Base-by-base conservation (phyloP, 1,140 invertebrate genomes). In the Cryptotermes secundus region DNA sequence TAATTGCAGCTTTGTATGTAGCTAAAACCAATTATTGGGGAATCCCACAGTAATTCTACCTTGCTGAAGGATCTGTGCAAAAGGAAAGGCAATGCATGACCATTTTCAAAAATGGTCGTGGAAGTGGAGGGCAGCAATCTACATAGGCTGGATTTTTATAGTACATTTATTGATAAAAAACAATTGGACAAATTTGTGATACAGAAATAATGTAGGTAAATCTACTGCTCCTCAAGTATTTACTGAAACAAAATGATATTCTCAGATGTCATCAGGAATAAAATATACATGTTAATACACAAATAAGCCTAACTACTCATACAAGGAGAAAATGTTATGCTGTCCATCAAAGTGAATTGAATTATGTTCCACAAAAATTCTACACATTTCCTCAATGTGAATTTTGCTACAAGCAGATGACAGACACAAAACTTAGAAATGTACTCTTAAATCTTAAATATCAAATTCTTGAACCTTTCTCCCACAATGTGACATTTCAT, bases 141-240 rank as follows among this genome's bases (percentile, higher is more conserved):
- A n/a, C 59, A 72, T 19, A 12, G 45, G 19, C 45, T 49, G 3
- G 3, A 19, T 19, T 49, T 49, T 49, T 22, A 19, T 49, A 72
- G n/a, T n/a, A 72, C 26, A n/a, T 72, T 72, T 72, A 72, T 72
- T 72, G 59, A 72, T n/a, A 72, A 72, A 72, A 72, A 72, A 72
- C 10, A 72, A 72, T 72, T 31, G 59, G 26, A 72, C 59, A 72
- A 72, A 31, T 72, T 31, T 31, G 59, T 72, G 59, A 31, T 72
- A 72, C 59, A 72, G 59, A 72, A 72, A 72, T 14, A 14, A n/a
- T 72, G 59, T 31, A n/a, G 59, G 59, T 72, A 72, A 72, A 72
- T 72, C 59, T 72, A 31, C 26, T 72, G 9, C 14, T 49, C 16
- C 16, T 31, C 59, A 72, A 72, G 26, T 72, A 72, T 26, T 72